Evolutionary conservation across 2,113 vertebrate species (phyloP).

Genomic region (Hylia prasina): DNA sequence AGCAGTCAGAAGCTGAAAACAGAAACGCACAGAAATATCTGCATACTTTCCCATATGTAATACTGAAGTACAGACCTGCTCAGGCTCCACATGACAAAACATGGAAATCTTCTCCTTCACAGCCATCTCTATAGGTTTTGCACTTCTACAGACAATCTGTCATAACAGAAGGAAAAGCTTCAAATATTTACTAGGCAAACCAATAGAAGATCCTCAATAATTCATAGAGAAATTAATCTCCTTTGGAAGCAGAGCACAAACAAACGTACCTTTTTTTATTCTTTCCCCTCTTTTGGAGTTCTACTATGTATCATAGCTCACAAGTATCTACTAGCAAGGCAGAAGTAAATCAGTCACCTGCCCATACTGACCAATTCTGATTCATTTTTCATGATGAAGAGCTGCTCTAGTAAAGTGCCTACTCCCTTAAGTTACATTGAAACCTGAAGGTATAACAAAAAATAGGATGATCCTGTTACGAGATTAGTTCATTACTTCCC

Average conservation of each 20-base stretch:
- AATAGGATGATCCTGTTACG: neutral
- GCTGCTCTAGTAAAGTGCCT: neutral
- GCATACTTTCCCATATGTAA: neutral
- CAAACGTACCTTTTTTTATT: neutral
- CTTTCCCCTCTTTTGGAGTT: neutral
- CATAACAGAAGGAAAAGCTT: neutral
- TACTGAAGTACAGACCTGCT: conserved; percentile 70
- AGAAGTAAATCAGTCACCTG: neutral
- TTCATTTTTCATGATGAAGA: neutral
- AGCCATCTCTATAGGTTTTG: conserved; percentile 77
- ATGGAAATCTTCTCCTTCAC: conserved; percentile 83
- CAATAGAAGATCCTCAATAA: neutral
- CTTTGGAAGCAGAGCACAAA: neutral
- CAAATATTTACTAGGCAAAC: neutral
- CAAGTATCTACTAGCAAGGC: neutral
- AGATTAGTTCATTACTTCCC: neutral
- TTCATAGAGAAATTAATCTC: neutral
- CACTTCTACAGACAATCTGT: conserved; percentile 80
- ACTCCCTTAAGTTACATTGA: neutral
- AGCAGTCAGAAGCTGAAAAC: neutral
- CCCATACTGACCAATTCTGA: neutral
- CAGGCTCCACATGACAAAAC: conserved; percentile 82
- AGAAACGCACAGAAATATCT: neutral
- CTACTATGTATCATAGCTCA: neutral
- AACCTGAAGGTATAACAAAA: neutral